A percentile compares a stretch with the other conserved stretches of the same genome.
These are phyloP conservation scores for Notolepis coatsorum DNA, from an alignment of 2,797 vertebrate genomes.

Conservation along the genomic window DNA sequence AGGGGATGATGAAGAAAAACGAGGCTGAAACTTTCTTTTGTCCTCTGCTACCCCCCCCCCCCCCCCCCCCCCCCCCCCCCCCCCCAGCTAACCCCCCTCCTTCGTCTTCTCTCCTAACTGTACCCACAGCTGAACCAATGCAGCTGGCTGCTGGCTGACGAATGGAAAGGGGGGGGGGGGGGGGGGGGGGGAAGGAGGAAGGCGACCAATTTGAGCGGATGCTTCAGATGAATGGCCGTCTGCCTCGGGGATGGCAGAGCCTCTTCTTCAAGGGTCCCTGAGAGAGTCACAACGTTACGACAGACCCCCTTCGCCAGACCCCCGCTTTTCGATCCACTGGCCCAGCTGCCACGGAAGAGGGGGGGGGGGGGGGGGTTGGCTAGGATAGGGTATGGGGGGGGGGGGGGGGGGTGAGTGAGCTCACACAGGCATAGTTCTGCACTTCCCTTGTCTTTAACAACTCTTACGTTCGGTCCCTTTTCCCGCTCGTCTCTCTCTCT, in stretches of 20 bases:
- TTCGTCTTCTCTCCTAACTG: conserved; percentile 54
- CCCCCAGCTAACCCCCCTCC: too few relatives aligned
- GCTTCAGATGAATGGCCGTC: conserved; percentile 66
- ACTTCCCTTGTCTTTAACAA: too few relatives aligned
- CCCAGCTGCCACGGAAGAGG: neutral
- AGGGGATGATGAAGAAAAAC: conserved; percentile 71
- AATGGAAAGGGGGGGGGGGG: conserved; percentile 72
- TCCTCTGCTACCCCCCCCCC: conserved; percentile 40
- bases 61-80: conserved; percentile 18
- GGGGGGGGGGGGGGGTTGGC: neutral
- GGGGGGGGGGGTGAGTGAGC: too few relatives aligned
- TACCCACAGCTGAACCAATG: conserved; percentile 74
- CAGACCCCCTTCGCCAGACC: conserved; percentile 33
- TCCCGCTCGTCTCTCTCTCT: neutral
- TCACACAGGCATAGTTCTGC: too few relatives aligned
- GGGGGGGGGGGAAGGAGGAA: neutral
- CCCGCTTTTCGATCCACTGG: neutral
- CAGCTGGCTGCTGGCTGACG: conserved; percentile 78
- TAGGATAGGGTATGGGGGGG: neutral
- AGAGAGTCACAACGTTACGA: conserved; percentile 48
- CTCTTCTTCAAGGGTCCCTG: conserved; percentile 52
- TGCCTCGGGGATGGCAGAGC: conserved; percentile 73
- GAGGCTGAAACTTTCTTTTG: conserved; percentile 65
- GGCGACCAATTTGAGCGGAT: conserved; percentile 71
- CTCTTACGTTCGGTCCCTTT: too few relatives aligned